Percentiles rank a stretch among this genome's conserved stretches.
These are phyloP conservation scores for Apotomis betuletana DNA, from an alignment of 2,888 invertebrate species.

Conservation along the genomic window DNA sequence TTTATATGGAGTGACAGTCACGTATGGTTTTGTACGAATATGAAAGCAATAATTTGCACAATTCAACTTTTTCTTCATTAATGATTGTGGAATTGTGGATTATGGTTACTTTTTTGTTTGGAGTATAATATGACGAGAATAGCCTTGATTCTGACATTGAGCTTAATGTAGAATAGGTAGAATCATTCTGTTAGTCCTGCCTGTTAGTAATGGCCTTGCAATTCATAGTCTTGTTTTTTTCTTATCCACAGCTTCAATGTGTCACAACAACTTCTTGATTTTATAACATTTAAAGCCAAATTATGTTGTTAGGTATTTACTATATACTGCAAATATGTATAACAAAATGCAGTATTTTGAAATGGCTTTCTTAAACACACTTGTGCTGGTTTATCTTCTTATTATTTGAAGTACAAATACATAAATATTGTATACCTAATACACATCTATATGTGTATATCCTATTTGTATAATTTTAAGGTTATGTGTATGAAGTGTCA, in stretches of 20 bases:
- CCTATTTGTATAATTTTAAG: too few relatives aligned
- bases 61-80: background rate
- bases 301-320: background rate
- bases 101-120: slow-evolving; percentile 44
- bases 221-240: slow-evolving; percentile 39
- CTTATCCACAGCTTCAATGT: slow-evolving; percentile 20
- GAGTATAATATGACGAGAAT: slow-evolving; percentile 59
- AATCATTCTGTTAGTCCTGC: slow-evolving; percentile 32
- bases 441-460: too few relatives aligned
- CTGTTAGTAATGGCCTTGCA: slow-evolving; percentile 49
- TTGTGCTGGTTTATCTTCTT: too few relatives aligned
- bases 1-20: slow-evolving; percentile 36
- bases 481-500: too few relatives aligned
- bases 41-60: slow-evolving; percentile 26
- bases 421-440: too few relatives aligned
- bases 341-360: too few relatives aligned
- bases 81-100: slow-evolving; percentile 40
- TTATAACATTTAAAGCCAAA: background rate
- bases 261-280: background rate
- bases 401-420: too few relatives aligned
- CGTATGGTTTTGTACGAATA: slow-evolving; percentile 32
- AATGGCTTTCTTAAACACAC: too few relatives aligned
- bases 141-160: slow-evolving; percentile 78
- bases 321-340: too few relatives aligned
- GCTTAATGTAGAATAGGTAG: slow-evolving; percentile 19